phyloP scores from a whole-genome alignment of 1,140 invertebrate species.

The Scaptomyza pallida region DNA sequence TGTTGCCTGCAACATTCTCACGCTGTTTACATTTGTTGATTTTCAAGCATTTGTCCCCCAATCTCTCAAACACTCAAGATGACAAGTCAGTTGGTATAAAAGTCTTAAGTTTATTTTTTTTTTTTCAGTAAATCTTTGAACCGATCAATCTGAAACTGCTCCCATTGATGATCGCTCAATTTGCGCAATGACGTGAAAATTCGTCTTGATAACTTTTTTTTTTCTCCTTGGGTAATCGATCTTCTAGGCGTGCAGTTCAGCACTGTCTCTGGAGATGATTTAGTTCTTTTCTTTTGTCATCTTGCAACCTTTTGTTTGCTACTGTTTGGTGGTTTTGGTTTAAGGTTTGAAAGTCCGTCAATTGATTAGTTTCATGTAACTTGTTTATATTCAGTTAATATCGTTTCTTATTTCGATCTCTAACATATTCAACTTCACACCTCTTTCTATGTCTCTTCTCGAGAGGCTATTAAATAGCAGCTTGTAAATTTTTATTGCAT shows the following conservation, averaged over 20 bases:
- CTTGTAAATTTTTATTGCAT: constrained; percentile 82
- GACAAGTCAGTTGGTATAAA: constrained; percentile 62
- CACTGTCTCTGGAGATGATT: constrained; percentile 50
- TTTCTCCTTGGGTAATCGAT: constrained; percentile 61
- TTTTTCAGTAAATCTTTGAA: constrained; percentile 6
- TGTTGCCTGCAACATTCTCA: constrained; percentile 72
- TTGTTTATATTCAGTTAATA: constrained; percentile 19
- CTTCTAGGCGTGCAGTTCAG: constrained; percentile 55
- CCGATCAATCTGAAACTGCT: constrained; percentile 42
- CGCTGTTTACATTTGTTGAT: constrained; percentile 65
- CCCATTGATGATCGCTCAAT: constrained; percentile 78
- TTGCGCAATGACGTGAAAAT: constrained; percentile 81
- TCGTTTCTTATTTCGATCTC: background rate
- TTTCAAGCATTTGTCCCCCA: constrained; percentile 53
- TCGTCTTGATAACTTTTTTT: constrained; percentile 1
- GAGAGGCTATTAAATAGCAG: constrained; percentile 42
- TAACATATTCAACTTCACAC: constrained; percentile 7
- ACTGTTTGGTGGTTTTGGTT: constrained; percentile 39
- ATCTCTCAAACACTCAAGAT: constrained; percentile 55
- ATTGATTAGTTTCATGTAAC: constrained; percentile 40
- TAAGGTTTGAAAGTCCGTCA: background rate
- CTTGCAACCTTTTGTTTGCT: constrained; percentile 34
- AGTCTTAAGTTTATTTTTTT: constrained; percentile 50
- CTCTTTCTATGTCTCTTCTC: background rate
- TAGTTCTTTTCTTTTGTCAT: constrained; percentile 41